Evolutionary conservation across 2,797 vertebrate genomes (phyloP), one percentile per base, ranked within the genome.

Genomic region (Brotogeris chrysoptera): DNA sequence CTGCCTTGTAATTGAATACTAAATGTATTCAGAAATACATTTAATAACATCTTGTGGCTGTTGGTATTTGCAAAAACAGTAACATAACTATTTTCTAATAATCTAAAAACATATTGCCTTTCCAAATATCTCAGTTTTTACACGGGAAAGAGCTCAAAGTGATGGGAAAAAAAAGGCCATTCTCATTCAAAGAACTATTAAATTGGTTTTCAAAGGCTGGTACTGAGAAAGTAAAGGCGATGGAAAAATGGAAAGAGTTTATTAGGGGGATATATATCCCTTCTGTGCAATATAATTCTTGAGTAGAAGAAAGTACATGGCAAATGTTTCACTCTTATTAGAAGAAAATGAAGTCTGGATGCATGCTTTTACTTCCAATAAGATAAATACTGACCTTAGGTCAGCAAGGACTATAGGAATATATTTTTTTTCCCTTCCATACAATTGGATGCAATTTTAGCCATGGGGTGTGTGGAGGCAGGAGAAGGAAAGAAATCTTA

Each of bases 11-110:
- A 90, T 82, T 88, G 78, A 88, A 73, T 64, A 90, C n/a, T 92
- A 92, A 90, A 71, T 90, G 61, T 64, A 74, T 88, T 93, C 66
- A 88, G 77, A 92, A 94, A 93, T 88, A 49, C 30, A 82, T 94
- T 86, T 77, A 93, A 86, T 88, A 94, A 64, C 47, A 76, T 93
- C 63, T 87, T 66, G 66, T 84, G 70, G 76, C 47, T 92, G 55
- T 61, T 91, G 36, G 66, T 88, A 71, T 84, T 81, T 84, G 60
- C 53, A 92, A 90, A 94, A 92, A 81, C 85, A 95, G 64, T 90
- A 84, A 94, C 10, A 5, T 70, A 86, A 68, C 64, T 80, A 59
- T 92, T 96, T 96, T 90, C 71, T 86, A 92, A 90, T 88, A 88
- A 84, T 84, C 74, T 80, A 64, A 90, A 88, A 86, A 91, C 64